Base-by-base conservation (phyloP, 2,113 vertebrate species). In the Myxocyprinus asiaticus region DNA sequence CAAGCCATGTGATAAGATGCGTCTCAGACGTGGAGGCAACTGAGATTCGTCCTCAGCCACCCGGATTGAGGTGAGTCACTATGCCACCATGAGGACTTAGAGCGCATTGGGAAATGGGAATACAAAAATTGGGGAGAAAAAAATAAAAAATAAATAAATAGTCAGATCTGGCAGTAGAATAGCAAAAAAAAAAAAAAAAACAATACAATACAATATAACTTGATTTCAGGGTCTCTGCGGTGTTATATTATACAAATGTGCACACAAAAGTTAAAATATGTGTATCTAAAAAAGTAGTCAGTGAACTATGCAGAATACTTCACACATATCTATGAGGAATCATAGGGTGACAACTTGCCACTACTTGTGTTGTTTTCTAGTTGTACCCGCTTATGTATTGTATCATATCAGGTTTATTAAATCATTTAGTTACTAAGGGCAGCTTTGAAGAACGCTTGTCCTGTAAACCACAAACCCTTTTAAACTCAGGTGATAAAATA, bases 401-500 rank as follows among this genome's bases (percentile, higher is more conserved):
- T 33, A 50, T 72, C 67, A 55, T 73, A 65, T 79, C 55, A 72
- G 56, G 6, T 70, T 67, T 77, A 78, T 77, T 78, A 74, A 81
- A 66, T 69, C 22, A 2, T 69, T 64, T 59, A 73, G 11, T 74
- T 82, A 64, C 70, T 73, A 47, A 65, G 79, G 78, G 42, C 69
- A 81, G 3, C 43, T 67, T 45, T 80, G 50, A 64, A 78, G 43
- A 65, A 15, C 6, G 44, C 58, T 51, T 58, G 15, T n/a, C 17
- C 22, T 81, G 33, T 64, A 47, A 77, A 59, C 42, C 33, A 65
- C 62, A 58, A 56, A 48, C 76, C 65, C 6, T 64, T 81, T 81
- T 63, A 75, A 65, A 9, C 66, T 66, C 78, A 81, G 59, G 58
- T 81, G 81, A 74, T 64, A 74, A 59, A 83, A 83, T 81, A 85